phyloP scores from a whole-genome alignment of 2,113 vertebrate species.

The Reinhardtius hippoglossoides region DNA sequence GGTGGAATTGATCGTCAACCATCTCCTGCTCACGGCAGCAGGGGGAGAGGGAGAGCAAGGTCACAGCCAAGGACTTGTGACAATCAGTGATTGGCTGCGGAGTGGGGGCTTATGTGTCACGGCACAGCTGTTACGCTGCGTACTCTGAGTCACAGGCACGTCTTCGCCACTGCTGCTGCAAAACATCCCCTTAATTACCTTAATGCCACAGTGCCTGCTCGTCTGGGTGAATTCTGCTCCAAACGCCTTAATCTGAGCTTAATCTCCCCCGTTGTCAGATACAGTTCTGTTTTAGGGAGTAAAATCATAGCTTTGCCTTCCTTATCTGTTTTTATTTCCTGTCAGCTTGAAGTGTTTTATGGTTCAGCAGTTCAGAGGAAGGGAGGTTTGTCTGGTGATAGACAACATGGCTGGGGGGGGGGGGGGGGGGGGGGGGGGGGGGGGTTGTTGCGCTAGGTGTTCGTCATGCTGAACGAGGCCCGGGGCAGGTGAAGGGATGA shows the following conservation, averaged over 20 bases:
- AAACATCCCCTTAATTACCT: conserved; percentile 69
- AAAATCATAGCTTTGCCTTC: conserved; percentile 43
- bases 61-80: conserved; percentile 77
- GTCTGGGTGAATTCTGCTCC: conserved; percentile 19
- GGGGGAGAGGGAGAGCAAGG: conserved; percentile 70
- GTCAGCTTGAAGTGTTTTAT: conserved; percentile 61
- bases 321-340: conserved; percentile 61
- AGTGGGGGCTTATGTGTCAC: conserved; percentile 65
- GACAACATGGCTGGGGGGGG: conserved; percentile 55
- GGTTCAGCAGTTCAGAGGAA: conserved; percentile 59
- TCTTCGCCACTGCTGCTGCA: conserved; percentile 36
- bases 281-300: conserved; percentile 25
- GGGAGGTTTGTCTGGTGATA: conserved; percentile 53
- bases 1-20: conserved; percentile 73
- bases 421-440: conserved; percentile 38
- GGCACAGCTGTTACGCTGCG: conserved; percentile 63
- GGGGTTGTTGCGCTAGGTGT: conserved; percentile 44
- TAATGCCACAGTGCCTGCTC: conserved; percentile 35
- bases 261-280: conserved; percentile 31
- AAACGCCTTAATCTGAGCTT: conserved; percentile 43
- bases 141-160: conserved; percentile 52
- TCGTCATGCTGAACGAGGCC: conserved; percentile 46
- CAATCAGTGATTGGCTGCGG: conserved; percentile 68
- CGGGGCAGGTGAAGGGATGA: conserved; percentile 65
- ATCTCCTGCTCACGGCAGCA: conserved; percentile 55